Conservation (phyloP, 2,113 vertebrate genomes). For the Bambusicola thoracicus region DNA sequence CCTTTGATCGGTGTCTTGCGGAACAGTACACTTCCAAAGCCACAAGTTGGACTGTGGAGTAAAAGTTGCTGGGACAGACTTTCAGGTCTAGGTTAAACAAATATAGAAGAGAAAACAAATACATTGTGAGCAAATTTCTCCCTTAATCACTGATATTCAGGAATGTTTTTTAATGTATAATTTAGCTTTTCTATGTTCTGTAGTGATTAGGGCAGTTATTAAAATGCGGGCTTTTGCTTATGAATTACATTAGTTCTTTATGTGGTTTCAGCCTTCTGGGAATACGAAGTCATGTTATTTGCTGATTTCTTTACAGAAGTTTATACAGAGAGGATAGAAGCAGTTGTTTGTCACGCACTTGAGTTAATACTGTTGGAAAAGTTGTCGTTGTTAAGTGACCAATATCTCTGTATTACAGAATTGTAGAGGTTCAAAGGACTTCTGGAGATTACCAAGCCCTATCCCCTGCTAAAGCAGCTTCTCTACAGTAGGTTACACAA, state of each 20-base stretch:
- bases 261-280: not conserved
- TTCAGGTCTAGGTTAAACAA: not conserved
- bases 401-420: not conserved
- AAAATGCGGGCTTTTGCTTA: not conserved
- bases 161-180: not conserved
- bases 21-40: fast-evolving
- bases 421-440: not conserved
- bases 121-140: not conserved
- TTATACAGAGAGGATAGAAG: not conserved
- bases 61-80: not conserved
- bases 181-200: not conserved
- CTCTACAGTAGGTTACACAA: not conserved
- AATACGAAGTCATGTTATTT: not conserved
- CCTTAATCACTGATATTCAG: not conserved
- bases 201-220: not conserved
- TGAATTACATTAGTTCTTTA: not conserved
- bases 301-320: not conserved
- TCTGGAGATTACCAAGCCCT: not conserved
- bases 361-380: not conserved
- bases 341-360: not conserved
- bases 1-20: not conserved
- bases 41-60: fast-evolving
- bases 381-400: not conserved
- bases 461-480: not conserved
- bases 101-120: not conserved